These are phyloP conservation scores for Collichthys lucidus DNA, from an alignment of 2,113 vertebrate species.

Conservation along the genomic window DNA sequence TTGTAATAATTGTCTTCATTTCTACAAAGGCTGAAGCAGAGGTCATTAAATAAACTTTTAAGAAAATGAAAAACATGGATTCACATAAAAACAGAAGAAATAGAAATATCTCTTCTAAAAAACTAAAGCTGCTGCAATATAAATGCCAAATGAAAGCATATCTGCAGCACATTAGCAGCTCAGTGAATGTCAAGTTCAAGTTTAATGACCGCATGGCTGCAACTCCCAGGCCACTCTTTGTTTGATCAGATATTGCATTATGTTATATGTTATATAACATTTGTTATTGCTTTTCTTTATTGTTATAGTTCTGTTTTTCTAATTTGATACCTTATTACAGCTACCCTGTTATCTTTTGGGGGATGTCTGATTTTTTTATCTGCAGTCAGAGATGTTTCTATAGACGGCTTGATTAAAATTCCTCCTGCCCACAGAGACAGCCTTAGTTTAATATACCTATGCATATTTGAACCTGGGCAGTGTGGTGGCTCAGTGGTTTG, in stretches of 20 bases:
- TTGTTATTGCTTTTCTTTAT: slow-evolving; percentile 20
- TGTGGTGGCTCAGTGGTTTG: neutral
- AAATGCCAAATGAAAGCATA: slow-evolving; percentile 52
- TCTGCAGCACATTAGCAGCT: slow-evolving; percentile 32
- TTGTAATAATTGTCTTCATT: slow-evolving; percentile 13
- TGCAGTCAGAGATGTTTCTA: neutral
- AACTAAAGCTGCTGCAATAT: slow-evolving; percentile 5
- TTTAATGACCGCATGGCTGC: slow-evolving; percentile 32
- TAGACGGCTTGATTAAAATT: neutral
- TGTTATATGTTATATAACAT: slow-evolving; percentile 23
- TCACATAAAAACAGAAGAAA: slow-evolving; percentile 12
- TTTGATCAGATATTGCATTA: slow-evolving; percentile 34
- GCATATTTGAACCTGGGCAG: neutral
- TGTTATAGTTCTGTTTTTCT: neutral
- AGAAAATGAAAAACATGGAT: slow-evolving; percentile 9
- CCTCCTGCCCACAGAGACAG: neutral
- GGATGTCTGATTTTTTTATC: neutral
- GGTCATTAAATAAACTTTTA: slow-evolving; percentile 17
- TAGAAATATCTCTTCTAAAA: slow-evolving; percentile 15
- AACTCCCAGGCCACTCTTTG: neutral
- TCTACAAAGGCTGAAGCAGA: neutral
- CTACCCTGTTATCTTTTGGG: neutral
- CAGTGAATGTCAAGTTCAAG: slow-evolving; percentile 49
- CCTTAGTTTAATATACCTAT: neutral
- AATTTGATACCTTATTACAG: neutral